Evolutionary conservation across 2,888 invertebrate genomes (phyloP).

Genomic region (Mythimna albipuncta): DNA sequence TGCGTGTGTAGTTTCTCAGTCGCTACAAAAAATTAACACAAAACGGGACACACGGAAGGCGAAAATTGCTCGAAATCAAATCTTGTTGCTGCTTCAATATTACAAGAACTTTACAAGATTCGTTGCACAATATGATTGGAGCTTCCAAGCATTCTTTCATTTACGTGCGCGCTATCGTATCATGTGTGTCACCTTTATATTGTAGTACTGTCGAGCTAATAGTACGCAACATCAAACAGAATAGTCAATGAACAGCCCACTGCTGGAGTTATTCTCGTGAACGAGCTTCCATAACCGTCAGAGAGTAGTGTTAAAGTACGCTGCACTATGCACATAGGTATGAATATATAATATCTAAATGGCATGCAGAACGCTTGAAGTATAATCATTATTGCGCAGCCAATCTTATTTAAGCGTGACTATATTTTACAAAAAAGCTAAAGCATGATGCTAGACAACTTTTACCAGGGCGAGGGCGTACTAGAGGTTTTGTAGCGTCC

Average conservation of each 20-base stretch:
- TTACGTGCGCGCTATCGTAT: slow-evolving; percentile 80
- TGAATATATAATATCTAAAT: slow-evolving; percentile 90
- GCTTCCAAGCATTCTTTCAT: slow-evolving; percentile 89
- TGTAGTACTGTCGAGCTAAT: slow-evolving; percentile 75
- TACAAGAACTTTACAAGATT: slow-evolving; percentile 91
- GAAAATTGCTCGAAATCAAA: slow-evolving; percentile 85
- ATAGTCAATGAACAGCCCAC: slow-evolving; percentile 76
- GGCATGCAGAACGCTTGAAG: slow-evolving; percentile 91
- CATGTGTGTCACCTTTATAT: slow-evolving; percentile 89
- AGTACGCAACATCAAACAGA: slow-evolving; percentile 68
- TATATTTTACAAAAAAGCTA: slow-evolving; percentile 91
- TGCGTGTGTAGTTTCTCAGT: slow-evolving; percentile 88
- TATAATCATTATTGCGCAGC: slow-evolving; percentile 91
- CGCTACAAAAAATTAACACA: slow-evolving; percentile 83
- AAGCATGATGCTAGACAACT: slow-evolving; percentile 91
- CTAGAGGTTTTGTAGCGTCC: slow-evolving; percentile 89
- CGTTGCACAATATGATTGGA: slow-evolving; percentile 90
- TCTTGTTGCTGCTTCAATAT: slow-evolving; percentile 90
- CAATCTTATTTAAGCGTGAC: slow-evolving; percentile 91
- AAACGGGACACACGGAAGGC: slow-evolving; percentile 89
- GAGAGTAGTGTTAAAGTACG: slow-evolving; percentile 88
- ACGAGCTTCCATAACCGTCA: slow-evolving; percentile 86
- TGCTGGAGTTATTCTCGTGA: slow-evolving; percentile 80
- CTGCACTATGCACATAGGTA: slow-evolving; percentile 90
- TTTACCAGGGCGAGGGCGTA: slow-evolving; percentile 90